Evolutionary conservation across 92 coral and sea anemone species (phyloP).

Genomic region (Phymanthus crucifer): DNA sequence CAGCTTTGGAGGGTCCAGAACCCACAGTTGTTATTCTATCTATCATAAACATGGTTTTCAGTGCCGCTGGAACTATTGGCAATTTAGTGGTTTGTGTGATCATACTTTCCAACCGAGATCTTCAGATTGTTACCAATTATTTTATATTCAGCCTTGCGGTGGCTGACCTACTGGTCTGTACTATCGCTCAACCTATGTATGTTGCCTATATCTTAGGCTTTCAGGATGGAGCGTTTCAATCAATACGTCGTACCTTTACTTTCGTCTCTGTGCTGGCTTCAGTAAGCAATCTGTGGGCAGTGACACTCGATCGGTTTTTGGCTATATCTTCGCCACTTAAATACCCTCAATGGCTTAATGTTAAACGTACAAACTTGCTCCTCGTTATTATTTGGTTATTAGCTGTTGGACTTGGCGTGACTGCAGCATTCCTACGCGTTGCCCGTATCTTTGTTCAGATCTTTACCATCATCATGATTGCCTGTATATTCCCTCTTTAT

Average conservation of each 20-base stretch:
- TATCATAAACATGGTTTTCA: constrained; percentile 70
- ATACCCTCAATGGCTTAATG: constrained; percentile 65
- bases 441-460: constrained; percentile 47
- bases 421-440: constrained; percentile 44
- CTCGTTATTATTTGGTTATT: constrained; percentile 64
- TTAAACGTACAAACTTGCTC: constrained; percentile 44
- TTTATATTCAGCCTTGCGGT: constrained; percentile 83
- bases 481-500: constrained; percentile 69
- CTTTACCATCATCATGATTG: constrained; percentile 59
- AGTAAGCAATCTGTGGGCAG: constrained; percentile 79
- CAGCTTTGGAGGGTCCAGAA: constrained; percentile 31
- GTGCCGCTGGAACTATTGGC: constrained; percentile 77
- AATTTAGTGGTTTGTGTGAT: constrained; percentile 73
- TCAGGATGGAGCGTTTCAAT: constrained; percentile 30
- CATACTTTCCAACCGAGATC: constrained; percentile 55
- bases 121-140: constrained; percentile 71
- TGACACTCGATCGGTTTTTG: constrained; percentile 85
- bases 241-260: constrained; percentile 69
- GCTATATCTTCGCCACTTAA: constrained; percentile 75
- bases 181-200: constrained; percentile 89
- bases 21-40: constrained; percentile 58
- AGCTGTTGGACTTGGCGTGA: constrained; percentile 61
- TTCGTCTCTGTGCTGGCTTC: constrained; percentile 90
- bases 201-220: constrained; percentile 62
- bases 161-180: constrained; percentile 87